Conservation (phyloP, 2,113 vertebrate species). For the Procapra przewalskii region DNA sequence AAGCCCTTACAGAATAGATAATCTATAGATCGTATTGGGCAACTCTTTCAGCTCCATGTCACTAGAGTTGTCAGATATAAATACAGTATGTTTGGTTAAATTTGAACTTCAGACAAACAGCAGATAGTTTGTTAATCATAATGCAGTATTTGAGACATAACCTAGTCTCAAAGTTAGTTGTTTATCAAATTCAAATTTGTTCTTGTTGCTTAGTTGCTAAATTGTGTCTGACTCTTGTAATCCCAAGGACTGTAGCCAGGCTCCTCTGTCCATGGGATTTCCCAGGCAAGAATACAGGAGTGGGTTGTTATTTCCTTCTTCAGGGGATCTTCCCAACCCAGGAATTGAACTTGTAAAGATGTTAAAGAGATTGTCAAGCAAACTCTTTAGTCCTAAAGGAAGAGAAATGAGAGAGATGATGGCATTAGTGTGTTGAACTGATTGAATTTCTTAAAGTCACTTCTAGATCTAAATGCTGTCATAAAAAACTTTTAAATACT, state of each 20-base stretch:
- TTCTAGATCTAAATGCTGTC: neutral
- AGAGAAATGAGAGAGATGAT: neutral
- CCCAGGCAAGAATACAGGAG: neutral
- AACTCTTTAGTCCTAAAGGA: neutral
- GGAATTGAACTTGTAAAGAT: neutral
- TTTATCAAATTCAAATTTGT: neutral
- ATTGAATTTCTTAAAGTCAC: neutral
- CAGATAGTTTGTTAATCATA: neutral
- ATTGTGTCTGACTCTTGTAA: neutral
- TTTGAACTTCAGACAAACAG: neutral
- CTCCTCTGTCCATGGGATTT: neutral
- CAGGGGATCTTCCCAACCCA: neutral
- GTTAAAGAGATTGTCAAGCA: neutral
- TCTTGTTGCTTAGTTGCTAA: neutral
- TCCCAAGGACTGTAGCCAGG: neutral
- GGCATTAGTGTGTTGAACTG: neutral
- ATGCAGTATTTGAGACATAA: neutral
- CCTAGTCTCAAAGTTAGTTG: neutral
- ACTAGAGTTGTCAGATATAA: neutral
- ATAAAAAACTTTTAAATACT: neutral
- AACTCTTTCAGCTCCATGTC: neutral
- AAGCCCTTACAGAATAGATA: neutral
- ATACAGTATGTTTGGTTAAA: neutral
- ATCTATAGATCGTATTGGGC: neutral
- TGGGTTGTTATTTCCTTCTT: neutral